A percentile compares a stretch with the other conserved stretches of the same genome.
These are phyloP conservation scores for Amblyjoppa proteus DNA, from an alignment of 2,888 invertebrate genomes.

Conservation along the genomic window DNA sequence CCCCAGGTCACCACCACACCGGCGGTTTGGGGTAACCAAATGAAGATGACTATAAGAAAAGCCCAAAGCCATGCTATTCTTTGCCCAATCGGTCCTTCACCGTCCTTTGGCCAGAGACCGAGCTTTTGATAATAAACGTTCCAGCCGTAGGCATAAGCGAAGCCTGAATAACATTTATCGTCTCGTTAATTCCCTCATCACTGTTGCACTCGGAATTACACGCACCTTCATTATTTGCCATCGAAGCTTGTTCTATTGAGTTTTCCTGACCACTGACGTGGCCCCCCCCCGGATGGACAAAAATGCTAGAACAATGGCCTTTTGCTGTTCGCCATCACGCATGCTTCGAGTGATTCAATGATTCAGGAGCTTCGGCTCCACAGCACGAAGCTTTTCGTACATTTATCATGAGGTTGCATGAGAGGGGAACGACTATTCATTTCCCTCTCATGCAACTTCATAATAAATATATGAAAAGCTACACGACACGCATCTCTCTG, in stretches of 20 bases:
- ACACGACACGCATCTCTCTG: too few species aligned
- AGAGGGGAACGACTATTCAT: too few species aligned
- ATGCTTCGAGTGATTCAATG: slow-evolving; percentile 38
- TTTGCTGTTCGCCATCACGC: not conserved
- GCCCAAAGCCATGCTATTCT: slow-evolving; percentile 23
- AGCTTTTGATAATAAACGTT: slow-evolving; percentile 71
- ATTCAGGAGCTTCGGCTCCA: not conserved
- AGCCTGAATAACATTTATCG: slow-evolving; percentile 58
- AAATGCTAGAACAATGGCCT: slow-evolving; percentile 5
- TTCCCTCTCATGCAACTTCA: too few species aligned
- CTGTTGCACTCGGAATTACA: not conserved
- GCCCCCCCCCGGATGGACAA: not conserved
- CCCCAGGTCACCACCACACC: slow-evolving; percentile 55
- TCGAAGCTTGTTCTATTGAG: slow-evolving; percentile 33
- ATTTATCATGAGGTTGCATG: too few species aligned
- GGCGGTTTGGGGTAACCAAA: slow-evolving; percentile 59
- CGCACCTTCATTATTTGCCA: slow-evolving; percentile 45
- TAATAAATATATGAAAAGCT: too few species aligned
- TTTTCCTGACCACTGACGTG: slow-evolving; percentile 38
- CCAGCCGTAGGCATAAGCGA: slow-evolving; percentile 71
- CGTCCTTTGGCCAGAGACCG: slow-evolving; percentile 62
- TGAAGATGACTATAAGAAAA: slow-evolving; percentile 30
- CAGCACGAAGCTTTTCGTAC: too few species aligned
- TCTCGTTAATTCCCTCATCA: not conserved
- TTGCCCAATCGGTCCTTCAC: slow-evolving; percentile 31